Evolutionary conservation across 1,140 invertebrate species (phyloP), one percentile per base, ranked within the genome.

Genomic region (Hypothenemus hampei): DNA sequence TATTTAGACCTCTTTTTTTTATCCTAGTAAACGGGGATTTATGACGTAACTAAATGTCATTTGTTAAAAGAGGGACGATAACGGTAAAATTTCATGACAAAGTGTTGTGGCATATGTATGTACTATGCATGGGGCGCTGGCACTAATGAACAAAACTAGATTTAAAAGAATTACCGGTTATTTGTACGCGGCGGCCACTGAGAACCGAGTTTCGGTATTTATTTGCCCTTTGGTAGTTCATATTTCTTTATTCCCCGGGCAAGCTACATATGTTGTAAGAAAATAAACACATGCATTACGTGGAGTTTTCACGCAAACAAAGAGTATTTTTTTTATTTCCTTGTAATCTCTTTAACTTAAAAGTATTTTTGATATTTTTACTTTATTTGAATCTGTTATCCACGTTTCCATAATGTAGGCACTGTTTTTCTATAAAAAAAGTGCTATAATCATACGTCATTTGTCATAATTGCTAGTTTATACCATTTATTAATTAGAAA

Each of bases 131-230:
- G n/a, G n/a, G n/a, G n/a, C n/a, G n/a, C n/a, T n/a, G 36, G 18
- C 36, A 39, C 36, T 39, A 39, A 39, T 39, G 36, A 39, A 39
- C 36, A 18, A 39, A 39, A 39, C 36, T 18, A 39, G 36, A 39
- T 39, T 39, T 39, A 39, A 39, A 39, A 39, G 36, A 39, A 39
- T 39, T 39, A 39, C 36, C 36, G 36, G 36, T 39, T 39, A 39
- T 39, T 39, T 39, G 36, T 39, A 15, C 36, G 36, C n/a, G n/a
- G 19, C 36, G 36, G 36, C 10, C 26, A n/a, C 26, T 1, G 26
- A n/a, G 13, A 18, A 39, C 36, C 13, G 36, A 39, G n/a, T 39
- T 39, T 39, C 36, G 18, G 36, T 39, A 39, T 39, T 39, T 39
- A 39, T 39, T 39, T 39, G 36, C 36, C 8, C 19, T 39, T 39